Percentiles rank a stretch among this genome's conserved stretches.
Conservation (phyloP, 2,113 vertebrate species). For the Mormyrus iriodes region DNA sequence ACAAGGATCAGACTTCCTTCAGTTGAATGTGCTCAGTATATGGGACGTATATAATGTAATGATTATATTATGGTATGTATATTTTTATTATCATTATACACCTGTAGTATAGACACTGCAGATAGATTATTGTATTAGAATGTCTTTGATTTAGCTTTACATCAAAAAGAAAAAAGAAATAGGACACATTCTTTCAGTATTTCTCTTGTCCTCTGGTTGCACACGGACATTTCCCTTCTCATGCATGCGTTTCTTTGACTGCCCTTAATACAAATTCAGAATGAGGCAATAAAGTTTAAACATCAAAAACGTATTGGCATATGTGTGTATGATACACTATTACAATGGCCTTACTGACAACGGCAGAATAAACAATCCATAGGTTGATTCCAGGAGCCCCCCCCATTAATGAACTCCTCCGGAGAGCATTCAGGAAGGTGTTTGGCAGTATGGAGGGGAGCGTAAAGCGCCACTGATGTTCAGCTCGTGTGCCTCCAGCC, state of each 20-base stretch:
- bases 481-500: constrained; percentile 43
- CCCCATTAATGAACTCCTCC: constrained; percentile 41
- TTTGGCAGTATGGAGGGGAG: neutral
- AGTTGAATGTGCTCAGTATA: neutral
- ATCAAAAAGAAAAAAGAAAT: neutral
- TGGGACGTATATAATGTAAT: neutral
- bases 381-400: constrained; percentile 60
- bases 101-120: neutral
- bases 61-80: neutral
- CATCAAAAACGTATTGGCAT: neutral
- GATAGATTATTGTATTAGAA: neutral
- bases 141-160: neutral
- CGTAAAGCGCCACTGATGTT: neutral
- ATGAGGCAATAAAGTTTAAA: neutral
- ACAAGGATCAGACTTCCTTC: too few species aligned
- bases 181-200: neutral
- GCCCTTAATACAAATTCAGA: neutral
- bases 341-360: neutral
- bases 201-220: neutral
- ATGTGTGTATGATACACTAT: neutral
- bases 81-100: neutral
- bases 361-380: constrained; percentile 41
- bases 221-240: neutral
- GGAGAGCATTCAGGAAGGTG: neutral
- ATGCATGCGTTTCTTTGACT: neutral